A percentile compares a stretch with the other conserved stretches of the same genome.
These are phyloP conservation scores for Echiichthys vipera DNA, from an alignment of 2,797 vertebrate species.

Conservation along the genomic window DNA sequence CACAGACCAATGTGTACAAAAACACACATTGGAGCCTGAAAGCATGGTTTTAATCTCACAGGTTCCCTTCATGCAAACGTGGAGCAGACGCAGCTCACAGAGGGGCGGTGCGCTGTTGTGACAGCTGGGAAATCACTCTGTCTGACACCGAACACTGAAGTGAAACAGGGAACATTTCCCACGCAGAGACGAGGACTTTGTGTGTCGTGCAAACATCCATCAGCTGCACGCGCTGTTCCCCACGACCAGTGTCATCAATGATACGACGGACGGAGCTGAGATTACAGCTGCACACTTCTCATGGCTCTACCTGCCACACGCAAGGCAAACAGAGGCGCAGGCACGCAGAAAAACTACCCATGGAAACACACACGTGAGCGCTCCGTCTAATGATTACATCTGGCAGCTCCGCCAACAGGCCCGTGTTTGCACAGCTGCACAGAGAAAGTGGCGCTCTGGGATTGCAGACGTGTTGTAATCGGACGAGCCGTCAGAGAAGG, in stretches of 20 bases:
- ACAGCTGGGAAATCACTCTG: not conserved
- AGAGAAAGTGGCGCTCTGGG: constrained; percentile 31
- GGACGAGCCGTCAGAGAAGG: constrained; percentile 20
- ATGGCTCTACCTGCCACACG: constrained; percentile 2
- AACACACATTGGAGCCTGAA: too few relatives aligned
- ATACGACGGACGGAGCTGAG: constrained; percentile 36
- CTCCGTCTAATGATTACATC: constrained; percentile 19
- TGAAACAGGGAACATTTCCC: not conserved
- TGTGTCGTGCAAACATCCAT: constrained; percentile 41
- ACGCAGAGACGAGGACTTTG: not conserved
- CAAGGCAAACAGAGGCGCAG: constrained; percentile 26
- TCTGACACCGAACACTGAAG: constrained; percentile 16
- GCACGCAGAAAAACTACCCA: constrained; percentile 19
- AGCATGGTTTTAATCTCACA: not conserved
- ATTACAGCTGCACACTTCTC: constrained; percentile 27
- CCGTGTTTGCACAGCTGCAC: constrained; percentile 65
- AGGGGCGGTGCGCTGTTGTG: not conserved
- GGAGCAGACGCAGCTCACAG: not conserved
- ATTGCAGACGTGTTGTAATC: constrained; percentile 8
- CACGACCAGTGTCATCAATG: constrained; percentile 17
- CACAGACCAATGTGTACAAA: too few relatives aligned
- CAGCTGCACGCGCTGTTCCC: constrained; percentile 1
- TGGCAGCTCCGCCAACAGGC: constrained; percentile 4
- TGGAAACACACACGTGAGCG: constrained; percentile 6
- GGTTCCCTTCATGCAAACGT: not conserved